Base-by-base conservation (phyloP, 37 sponge, comb jelly and placozoan species). In the Spongilla lacustris region DNA sequence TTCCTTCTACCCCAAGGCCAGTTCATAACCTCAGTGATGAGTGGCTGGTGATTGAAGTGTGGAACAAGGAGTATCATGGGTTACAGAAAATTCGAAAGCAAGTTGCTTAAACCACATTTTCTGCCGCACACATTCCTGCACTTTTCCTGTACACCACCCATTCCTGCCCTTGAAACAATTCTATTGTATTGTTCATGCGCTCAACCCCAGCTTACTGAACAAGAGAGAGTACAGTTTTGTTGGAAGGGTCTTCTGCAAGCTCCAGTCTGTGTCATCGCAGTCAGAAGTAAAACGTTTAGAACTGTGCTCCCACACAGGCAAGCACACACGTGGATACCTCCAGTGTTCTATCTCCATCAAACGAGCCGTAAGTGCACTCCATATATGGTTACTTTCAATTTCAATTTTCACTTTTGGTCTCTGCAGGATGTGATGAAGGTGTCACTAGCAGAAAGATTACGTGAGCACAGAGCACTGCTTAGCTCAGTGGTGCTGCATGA, bases 261-360 rank as follows among this genome's bases (percentile, higher is more conserved):
- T 92, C 0, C 75, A 80, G 37, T 41, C 71, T 12, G 50, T 89
- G 38, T 83, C 89, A 30, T 38, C 31, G 35, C 29, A n/a, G 24
- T 80, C 74, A 35, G 79, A 83, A 28, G 31, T 14, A 2, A 89
- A 83, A 84, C 50, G 58, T 22, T 50, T 90, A 10, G 75, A 36
- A 3, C 73, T 90, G 4, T 50, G n/a, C 70, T 90, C 90, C 46
- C 90, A 90, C 68, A 84, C 90, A 31, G 76, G 70, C 19, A 84
- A 90, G 81, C 27, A 28, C n/a, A 66, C 67, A 21, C 38, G 78
- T 79, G 90, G 90, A 28, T 75, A 21, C 69, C 29, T 90, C 32
- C 9, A 58, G 58, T 58, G 58, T 17, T 58, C 19, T 17, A 14
- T 58, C 58, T 58, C 58, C 11, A 10, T 58, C 58, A 58, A 58